Evolutionary conservation across 2,113 vertebrate species (phyloP), one percentile per base, ranked within the genome.

Genomic region (Xyliphius kryptos): DNA sequence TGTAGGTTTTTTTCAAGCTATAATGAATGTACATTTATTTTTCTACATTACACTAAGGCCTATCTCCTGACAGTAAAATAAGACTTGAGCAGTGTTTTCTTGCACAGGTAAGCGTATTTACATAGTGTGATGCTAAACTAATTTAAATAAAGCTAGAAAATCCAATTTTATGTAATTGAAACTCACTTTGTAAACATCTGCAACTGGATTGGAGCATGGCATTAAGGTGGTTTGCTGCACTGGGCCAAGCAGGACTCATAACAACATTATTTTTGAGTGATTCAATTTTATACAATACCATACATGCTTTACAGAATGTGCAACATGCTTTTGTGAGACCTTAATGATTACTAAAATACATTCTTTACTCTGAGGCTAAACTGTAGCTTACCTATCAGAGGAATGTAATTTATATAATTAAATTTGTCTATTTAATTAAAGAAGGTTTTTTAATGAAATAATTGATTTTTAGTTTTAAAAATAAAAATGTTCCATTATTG

Each of bases 101-200:
- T 84, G 79, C 78, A 66, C 77, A 85, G 81, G 81, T 86, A 86
- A 86, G 84, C 85, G 77, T 76, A 79, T 87, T 83, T 82, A 76
- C 69, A 73, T 78, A 72, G 70, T 68, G 76, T 81, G 84, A 82
- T 80, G 81, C 74, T 81, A 81, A 83, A 80, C 79, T 84, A 72
- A 88, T 88, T 86, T 85, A 69, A 86, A 87, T 86, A 85, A 84
- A 82, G 79, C 77, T 77, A 69, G 72, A 74, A 78, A 81, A 82
- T 80, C 78, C 83, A 88, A 84, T 88, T 85, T 84, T 54, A 54
- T 71, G 81, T 87, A 86, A 87, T 85, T 85, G 80, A 81, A 37
- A 80, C 77, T 74, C 71, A 77, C 77, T 82, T 76, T 80, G 72
- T 72, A 78, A 86, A 83, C 85, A 86, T 81, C 84, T 85, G 82